Evolutionary conservation across 2,888 invertebrate genomes (phyloP).

Genomic region (Cryptocephalus primarius): DNA sequence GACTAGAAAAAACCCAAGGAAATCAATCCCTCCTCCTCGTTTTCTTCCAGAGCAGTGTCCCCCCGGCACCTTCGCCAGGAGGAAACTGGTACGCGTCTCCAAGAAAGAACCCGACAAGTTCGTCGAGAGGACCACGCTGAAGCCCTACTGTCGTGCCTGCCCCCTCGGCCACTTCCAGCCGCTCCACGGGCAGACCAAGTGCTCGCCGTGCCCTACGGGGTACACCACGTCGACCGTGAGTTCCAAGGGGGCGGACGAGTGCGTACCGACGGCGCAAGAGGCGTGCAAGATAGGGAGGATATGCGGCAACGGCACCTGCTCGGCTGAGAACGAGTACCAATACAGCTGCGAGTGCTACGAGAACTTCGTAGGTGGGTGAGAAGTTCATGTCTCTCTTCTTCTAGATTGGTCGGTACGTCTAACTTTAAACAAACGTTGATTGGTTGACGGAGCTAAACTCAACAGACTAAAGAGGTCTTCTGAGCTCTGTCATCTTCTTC

Average conservation of each 20-base stretch:
- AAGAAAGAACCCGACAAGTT: conserved; percentile 21
- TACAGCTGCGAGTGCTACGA: conserved; percentile 41
- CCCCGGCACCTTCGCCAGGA: conserved; percentile 41
- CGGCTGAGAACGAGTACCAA: conserved; percentile 28
- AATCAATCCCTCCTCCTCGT: no score
- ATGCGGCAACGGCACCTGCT: conserved; percentile 39
- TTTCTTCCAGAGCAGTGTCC: conserved; percentile 33
- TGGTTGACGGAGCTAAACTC: no score
- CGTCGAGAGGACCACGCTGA: conserved; percentile 37
- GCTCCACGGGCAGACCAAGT: conserved; percentile 44
- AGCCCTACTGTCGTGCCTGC: conserved; percentile 46
- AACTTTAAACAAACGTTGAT: no score
- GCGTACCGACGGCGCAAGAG: conserved; percentile 38
- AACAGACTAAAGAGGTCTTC: no score
- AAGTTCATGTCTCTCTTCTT: no score
- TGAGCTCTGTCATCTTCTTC: no score
- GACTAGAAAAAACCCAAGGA: not conserved
- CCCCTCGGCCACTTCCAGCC: conserved; percentile 50
- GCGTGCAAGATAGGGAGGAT: conserved; percentile 40
- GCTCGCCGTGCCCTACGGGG: conserved; percentile 46
- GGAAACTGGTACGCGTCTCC: conserved; percentile 25
- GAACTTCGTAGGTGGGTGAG: conserved; percentile 29
- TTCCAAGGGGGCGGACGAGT: conserved; percentile 33
- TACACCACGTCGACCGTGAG: conserved; percentile 37
- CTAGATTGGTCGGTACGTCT: no score